Evolutionary conservation across 2,888 invertebrate genomes (phyloP), one percentile per base, ranked within the genome.

Genomic region (Apodemia zela): DNA sequence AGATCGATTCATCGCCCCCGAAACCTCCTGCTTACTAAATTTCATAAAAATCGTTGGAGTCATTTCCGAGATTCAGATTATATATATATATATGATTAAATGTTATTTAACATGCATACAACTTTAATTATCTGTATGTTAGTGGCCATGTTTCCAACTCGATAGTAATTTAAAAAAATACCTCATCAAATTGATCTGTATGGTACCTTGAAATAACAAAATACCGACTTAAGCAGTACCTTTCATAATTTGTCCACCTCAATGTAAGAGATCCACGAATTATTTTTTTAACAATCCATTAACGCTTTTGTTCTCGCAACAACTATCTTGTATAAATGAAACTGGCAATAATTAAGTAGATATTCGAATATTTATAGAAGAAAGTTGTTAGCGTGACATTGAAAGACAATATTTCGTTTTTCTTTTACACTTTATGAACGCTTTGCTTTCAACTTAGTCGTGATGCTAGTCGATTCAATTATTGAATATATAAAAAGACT

Each of bases 401-500:
- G 70, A 62, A 13, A 25, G 72, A 29, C 60, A 61, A 60, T 64
- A 15, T 25, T 61, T 61, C 69, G 70, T 73, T 72, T 68, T 73
- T 78, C 76, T 79, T 76, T 79, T 69, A 75, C 77, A 78, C 82
- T 81, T 38, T 38, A 80, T 75, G 62, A 74, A 71, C 67, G 82
- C 82, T 84, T 82, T 68, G 85, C 82, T 82, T 82, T 68, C 66
- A 71, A 75, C 69, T 71, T 75, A 72, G 54, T 63, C 57, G 45
- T 65, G 63, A 65, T 58, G 67, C 67, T 68, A 68, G 68, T 71
- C 67, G 42, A 29, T n/a, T 17, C 21, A 13, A 38, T 13, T 38
- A 38, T 38, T 38, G 11, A 38, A 11, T 38, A 38, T 38, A 13
- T 38, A 38, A 38, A 38, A 11, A 38, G 38, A 38, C 33, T 33